Evolutionary conservation across 2,888 invertebrate genomes (phyloP).

Genomic region (Bugula neritina): DNA sequence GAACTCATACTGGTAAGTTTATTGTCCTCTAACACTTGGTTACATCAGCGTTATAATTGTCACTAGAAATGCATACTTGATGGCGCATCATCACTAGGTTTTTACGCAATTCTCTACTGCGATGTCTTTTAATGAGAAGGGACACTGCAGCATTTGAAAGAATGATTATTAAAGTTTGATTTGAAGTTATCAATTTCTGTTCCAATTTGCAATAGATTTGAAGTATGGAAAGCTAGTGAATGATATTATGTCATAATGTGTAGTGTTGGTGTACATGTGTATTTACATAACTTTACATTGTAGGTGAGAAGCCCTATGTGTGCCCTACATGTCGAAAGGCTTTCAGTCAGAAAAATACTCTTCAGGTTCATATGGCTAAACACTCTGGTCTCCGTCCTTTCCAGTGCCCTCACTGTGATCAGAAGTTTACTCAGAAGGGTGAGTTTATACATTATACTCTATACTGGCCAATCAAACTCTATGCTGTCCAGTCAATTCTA

Average conservation of each 20-base stretch:
- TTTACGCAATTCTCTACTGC: no score
- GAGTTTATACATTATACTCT: not conserved
- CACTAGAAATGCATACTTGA: not conserved
- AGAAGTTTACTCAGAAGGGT: constrained; percentile 48
- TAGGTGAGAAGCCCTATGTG: constrained; percentile 49
- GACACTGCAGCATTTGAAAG: no score
- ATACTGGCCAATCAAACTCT: not conserved
- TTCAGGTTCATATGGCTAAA: constrained; percentile 46
- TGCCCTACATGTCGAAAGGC: constrained; percentile 46
- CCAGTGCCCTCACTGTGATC: constrained; percentile 48
- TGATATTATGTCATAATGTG: no score
- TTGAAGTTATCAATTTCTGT: no score
- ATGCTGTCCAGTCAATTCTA: no score
- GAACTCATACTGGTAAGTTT: constrained; percentile 47
- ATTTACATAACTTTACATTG: no score
- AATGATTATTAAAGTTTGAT: no score
- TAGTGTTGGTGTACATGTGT: no score
- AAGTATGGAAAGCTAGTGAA: no score
- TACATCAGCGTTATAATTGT: not conserved
- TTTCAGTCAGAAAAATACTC: constrained; percentile 53
- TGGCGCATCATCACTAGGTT: no score
- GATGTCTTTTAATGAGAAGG: no score
- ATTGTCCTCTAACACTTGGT: constrained; percentile 3
- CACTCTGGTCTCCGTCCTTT: constrained; percentile 49
- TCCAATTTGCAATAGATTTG: no score